These are phyloP conservation scores for Macaca fascicularis DNA, from an alignment of 2,113 vertebrate species.

Conservation along the genomic window T2T-MFA8v1.1 NC_088393.1:39438001-39438500, in stretches of 20 bases:
- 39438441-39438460: no score
- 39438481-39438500: no score
- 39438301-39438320: neutral
- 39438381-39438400: fast-evolving
- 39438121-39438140: neutral
- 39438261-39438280: fast-evolving
- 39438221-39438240: neutral
- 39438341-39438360: neutral
- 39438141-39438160: no score
- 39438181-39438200: neutral
- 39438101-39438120: neutral
- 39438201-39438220: neutral
- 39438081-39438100: neutral
- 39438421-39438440: no score
- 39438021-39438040: conserved; percentile 56
- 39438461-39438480: no score
- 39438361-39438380: neutral
- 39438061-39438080: neutral
- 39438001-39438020: neutral
- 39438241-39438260: neutral
- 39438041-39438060: conserved; percentile 26
- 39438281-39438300: neutral
- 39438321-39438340: neutral
- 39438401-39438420: no score
- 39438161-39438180: neutral